phyloP scores from a whole-genome alignment of 2,113 vertebrate species.

The Peucedramus taeniatus region DNA sequence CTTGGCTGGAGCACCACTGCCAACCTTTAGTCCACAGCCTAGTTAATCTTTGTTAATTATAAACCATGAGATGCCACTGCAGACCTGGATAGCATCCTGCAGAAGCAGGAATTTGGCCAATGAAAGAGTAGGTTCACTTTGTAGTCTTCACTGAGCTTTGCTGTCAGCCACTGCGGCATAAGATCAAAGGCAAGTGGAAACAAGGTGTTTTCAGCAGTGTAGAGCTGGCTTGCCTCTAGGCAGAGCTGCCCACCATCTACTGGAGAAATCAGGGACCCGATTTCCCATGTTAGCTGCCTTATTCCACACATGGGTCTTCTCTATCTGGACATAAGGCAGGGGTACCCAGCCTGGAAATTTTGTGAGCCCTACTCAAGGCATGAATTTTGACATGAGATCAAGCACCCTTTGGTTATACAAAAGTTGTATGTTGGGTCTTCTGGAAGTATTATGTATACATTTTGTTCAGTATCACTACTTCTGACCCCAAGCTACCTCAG shows the following conservation, averaged over 20 bases:
- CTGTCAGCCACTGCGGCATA: not conserved
- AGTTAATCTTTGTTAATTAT: slow-evolving; percentile 41
- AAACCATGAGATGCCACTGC: not conserved
- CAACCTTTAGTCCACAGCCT: not conserved
- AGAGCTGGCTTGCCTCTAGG: not conserved
- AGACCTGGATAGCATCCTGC: slow-evolving; percentile 1
- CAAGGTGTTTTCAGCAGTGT: not conserved
- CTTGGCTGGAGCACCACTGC: not conserved
- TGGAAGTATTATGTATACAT: not conserved
- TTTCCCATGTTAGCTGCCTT: not conserved
- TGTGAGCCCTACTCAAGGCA: not conserved
- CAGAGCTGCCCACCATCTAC: not conserved
- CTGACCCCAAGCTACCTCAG: not conserved
- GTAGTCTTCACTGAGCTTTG: not conserved
- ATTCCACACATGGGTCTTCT: not conserved
- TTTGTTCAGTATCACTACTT: not conserved
- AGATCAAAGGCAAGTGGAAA: slow-evolving; percentile 26
- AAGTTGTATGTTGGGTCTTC: not conserved
- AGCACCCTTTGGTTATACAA: not conserved
- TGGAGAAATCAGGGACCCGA: not conserved
- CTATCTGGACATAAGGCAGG: not conserved
- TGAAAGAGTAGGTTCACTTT: not conserved
- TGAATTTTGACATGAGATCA: not conserved
- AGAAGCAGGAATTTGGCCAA: not conserved
- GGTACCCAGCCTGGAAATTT: not conserved